These are phyloP conservation scores for Subanguina moxae DNA, from an alignment of 1,140 invertebrate genomes.

Conservation along the genomic window DNA sequence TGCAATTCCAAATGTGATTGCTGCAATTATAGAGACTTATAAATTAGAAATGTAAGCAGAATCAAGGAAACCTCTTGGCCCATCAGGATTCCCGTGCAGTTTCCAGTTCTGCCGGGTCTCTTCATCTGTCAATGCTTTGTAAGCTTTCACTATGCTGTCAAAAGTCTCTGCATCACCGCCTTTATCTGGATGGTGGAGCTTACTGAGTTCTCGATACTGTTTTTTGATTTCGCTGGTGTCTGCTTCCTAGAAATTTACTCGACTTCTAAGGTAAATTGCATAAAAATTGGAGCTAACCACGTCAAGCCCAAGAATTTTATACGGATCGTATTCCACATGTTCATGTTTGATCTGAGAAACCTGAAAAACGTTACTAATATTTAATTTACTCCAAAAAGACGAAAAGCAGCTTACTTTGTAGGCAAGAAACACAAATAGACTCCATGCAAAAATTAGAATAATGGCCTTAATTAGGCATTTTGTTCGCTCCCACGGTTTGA, in stretches of 20 bases:
- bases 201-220: slow-evolving; percentile 85
- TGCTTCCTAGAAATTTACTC: slow-evolving; percentile 67
- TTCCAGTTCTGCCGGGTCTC: slow-evolving; percentile 95
- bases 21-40: slow-evolving; percentile 60
- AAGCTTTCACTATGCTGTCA: slow-evolving; percentile 94
- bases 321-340: slow-evolving; percentile 97
- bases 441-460: slow-evolving; percentile 73
- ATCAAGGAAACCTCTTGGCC: slow-evolving; percentile 71
- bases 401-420: slow-evolving; percentile 68
- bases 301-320: slow-evolving; percentile 85
- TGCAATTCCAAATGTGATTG: slow-evolving; percentile 97
- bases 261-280: too few species aligned
- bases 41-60: background rate
- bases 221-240: slow-evolving; percentile 84
- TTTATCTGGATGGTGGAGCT: slow-evolving; percentile 90
- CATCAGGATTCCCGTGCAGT: slow-evolving; percentile 98
- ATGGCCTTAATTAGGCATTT: slow-evolving; percentile 67
- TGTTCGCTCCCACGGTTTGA: slow-evolving; percentile 78
- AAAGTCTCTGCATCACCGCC: slow-evolving; percentile 95
- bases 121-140: slow-evolving; percentile 82
- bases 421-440: slow-evolving; percentile 76
- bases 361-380: too few species aligned
- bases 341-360: slow-evolving; percentile 95
- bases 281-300: slow-evolving; percentile 63
- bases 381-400: too few species aligned